Evolutionary conservation across 1,140 invertebrate species (phyloP).

Genomic region (Apis cerana): DNA sequence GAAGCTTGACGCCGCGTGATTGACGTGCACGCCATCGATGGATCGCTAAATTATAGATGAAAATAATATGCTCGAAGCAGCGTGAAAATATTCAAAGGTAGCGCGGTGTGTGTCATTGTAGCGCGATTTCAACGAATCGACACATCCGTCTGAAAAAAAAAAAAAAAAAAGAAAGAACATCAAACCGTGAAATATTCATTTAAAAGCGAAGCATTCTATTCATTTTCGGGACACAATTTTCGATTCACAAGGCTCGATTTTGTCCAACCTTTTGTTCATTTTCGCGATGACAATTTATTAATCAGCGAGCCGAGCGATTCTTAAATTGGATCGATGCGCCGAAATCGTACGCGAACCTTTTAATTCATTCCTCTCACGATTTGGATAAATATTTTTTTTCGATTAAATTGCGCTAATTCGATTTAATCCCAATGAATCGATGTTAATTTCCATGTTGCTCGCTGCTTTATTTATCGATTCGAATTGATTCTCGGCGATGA

Average conservation of each 20-base stretch:
- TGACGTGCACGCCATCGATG: background rate
- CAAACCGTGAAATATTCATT: conserved; percentile 39
- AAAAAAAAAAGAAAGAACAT: no score
- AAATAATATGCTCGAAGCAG: background rate
- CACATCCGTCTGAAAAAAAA: background rate
- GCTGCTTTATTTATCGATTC: no score
- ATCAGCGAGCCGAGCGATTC: background rate
- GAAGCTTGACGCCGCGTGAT: background rate
- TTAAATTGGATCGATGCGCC: background rate
- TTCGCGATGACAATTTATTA: conserved; percentile 21
- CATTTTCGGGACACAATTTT: conserved; percentile 4
- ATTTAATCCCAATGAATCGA: no score
- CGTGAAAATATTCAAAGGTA: conserved; percentile 5
- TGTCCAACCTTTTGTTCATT: conserved; percentile 28
- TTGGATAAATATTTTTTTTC: no score
- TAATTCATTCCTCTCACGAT: background rate
- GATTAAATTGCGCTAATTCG: no score
- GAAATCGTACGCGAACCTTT: background rate
- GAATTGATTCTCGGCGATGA: no score
- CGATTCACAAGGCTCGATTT: conserved; percentile 21
- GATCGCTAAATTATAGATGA: conserved; percentile 6
- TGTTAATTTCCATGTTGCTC: no score
- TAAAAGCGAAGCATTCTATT: conserved; percentile 38
- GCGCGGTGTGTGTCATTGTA: background rate
- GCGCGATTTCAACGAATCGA: background rate